Conservation (phyloP, 2,113 vertebrate species). For the Cariama cristata region DNA sequence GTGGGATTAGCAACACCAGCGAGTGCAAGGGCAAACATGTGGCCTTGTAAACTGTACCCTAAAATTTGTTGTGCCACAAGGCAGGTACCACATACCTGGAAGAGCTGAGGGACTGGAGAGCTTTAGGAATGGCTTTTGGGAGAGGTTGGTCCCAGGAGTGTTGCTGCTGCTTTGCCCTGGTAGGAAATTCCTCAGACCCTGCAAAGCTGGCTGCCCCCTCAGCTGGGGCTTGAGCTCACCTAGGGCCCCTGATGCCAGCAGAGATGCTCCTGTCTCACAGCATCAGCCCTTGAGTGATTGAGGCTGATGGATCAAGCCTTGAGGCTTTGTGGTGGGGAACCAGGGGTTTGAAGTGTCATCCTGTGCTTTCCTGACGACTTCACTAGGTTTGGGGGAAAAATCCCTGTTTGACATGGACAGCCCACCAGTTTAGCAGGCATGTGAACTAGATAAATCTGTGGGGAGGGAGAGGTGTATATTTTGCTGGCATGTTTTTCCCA, state of each 20-base stretch:
- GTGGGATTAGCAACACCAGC: not conserved
- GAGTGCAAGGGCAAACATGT: not conserved
- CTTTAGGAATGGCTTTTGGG: not conserved
- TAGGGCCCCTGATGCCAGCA: not conserved
- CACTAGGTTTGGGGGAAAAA: not conserved
- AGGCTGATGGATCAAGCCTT: not conserved
- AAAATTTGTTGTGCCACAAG: not conserved
- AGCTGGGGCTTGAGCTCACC: not conserved
- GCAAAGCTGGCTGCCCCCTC: not conserved
- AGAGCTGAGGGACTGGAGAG: not conserved
- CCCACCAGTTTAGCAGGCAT: not conserved
- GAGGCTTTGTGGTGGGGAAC: not conserved
- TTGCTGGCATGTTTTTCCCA: not conserved
- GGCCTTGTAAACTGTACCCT: not conserved
- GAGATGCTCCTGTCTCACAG: not conserved
- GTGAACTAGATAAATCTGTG: not conserved
- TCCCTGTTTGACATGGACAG: accelerated
- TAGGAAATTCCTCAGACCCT: not conserved
- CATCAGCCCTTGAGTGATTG: not conserved
- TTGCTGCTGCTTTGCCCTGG: not conserved
- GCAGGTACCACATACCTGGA: not conserved
- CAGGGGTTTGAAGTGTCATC: not conserved
- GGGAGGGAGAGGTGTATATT: not conserved
- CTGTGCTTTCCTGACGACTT: not conserved
- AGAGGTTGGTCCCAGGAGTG: no score